phyloP scores from a whole-genome alignment of 2,113 vertebrate species.

The Ahaetulla prasina region DNA sequence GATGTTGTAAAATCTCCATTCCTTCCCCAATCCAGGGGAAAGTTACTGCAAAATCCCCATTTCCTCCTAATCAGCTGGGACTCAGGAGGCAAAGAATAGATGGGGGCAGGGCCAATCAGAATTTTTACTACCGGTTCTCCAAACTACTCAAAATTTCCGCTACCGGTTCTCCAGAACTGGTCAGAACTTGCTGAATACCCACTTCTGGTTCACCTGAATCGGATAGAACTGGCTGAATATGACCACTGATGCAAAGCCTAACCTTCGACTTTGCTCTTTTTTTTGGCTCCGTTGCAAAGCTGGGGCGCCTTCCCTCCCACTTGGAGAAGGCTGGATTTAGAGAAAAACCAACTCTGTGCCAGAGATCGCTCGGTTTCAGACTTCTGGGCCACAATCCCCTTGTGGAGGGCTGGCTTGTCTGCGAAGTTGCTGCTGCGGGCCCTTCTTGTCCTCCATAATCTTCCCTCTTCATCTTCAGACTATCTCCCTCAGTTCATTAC shows the following conservation, averaged over 20 bases:
- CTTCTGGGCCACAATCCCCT: background rate
- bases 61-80: too few relatives aligned
- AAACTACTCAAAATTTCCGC: too few relatives aligned
- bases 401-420: background rate
- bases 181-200: too few relatives aligned
- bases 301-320: background rate
- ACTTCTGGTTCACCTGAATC: too few relatives aligned
- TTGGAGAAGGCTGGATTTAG: background rate
- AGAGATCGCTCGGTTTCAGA: background rate
- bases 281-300: accelerated
- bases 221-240: too few relatives aligned
- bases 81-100: too few relatives aligned
- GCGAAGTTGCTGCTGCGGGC: background rate
- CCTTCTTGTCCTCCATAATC: conserved; percentile 4
- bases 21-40: too few relatives aligned
- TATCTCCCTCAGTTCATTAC: conserved; percentile 11
- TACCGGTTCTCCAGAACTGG: too few relatives aligned
- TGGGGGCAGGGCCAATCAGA: too few relatives aligned
- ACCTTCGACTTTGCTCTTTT: background rate
- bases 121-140: too few relatives aligned
- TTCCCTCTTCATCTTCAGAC: conserved; percentile 11
- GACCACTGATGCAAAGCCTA: background rate
- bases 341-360: background rate
- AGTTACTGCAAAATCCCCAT: too few relatives aligned
- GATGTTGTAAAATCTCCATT: too few relatives aligned